Evolutionary conservation across 2,113 vertebrate genomes (phyloP).

Genomic region (Carassius auratus): DNA sequence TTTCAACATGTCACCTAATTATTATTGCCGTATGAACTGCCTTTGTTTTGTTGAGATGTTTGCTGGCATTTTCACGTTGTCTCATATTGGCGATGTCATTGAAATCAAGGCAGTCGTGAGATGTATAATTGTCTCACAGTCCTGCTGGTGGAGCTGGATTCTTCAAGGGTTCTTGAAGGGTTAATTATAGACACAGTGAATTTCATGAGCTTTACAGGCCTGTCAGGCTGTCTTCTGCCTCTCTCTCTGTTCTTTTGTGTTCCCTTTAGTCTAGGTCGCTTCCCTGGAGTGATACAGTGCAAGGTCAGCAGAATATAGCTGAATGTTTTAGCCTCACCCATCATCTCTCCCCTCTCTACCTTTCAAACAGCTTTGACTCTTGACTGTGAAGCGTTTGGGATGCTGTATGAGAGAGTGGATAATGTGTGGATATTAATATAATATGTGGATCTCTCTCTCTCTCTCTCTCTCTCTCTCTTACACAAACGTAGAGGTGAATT

Average conservation of each 20-base stretch:
- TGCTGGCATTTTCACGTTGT: background rate
- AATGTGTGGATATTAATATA: background rate
- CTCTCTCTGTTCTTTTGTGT: background rate
- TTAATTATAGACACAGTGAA: background rate
- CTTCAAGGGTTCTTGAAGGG: background rate
- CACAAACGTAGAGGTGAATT: background rate
- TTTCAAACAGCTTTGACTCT: background rate
- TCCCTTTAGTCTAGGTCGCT: background rate
- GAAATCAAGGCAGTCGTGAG: background rate
- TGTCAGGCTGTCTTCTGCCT: background rate
- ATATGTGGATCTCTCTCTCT: background rate
- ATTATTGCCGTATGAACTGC: conserved; percentile 22
- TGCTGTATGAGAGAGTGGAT: background rate
- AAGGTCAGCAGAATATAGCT: conserved; percentile 24
- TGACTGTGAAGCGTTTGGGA: background rate
- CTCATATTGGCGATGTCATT: background rate
- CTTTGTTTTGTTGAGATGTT: conserved; percentile 4
- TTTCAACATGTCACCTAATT: conserved; percentile 14
- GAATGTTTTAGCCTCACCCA: background rate
- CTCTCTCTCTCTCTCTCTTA: too few species aligned
- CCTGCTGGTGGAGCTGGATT: background rate
- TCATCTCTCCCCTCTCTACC: background rate
- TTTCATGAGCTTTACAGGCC: background rate
- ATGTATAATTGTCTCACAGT: background rate
- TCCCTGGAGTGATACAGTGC: background rate